phyloP scores from a whole-genome alignment of 1,140 invertebrate species.

The Stegodyphus dumicola region DNA sequence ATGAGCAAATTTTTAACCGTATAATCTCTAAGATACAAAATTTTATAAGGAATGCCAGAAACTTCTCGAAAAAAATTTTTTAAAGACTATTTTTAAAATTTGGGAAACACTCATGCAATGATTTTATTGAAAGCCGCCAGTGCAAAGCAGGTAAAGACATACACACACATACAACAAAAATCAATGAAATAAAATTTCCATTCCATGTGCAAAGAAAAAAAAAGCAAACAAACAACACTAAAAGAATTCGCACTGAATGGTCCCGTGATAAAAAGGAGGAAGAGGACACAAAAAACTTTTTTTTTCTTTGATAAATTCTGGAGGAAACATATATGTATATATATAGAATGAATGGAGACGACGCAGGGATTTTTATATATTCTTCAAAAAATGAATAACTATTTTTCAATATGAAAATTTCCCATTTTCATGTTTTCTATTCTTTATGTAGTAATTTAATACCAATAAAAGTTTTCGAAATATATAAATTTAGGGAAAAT shows the following conservation, averaged over 20 bases:
- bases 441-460: too few species aligned
- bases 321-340: constrained; percentile 22
- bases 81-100: too few species aligned
- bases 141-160: constrained; percentile 32
- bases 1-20: too few species aligned
- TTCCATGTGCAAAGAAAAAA: constrained; percentile 47
- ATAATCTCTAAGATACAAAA: too few species aligned
- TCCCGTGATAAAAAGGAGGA: constrained; percentile 54
- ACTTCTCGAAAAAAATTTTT: too few species aligned
- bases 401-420: too few species aligned
- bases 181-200: constrained; percentile 51
- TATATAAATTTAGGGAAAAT: too few species aligned
- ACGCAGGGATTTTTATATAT: background rate
- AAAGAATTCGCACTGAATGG: constrained; percentile 27
- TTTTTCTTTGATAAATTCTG: constrained; percentile 14
- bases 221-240: background rate
- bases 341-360: constrained; percentile 56
- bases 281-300: constrained; percentile 42
- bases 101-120: too few species aligned
- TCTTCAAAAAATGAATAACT: too few species aligned
- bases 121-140: constrained; percentile 27
- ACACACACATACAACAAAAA: constrained; percentile 57
- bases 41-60: too few species aligned
- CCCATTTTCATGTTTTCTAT: too few species aligned
- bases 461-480: too few species aligned